Conservation (phyloP, 1,140 invertebrate species). For the Cyphomyrmex costatus region DNA sequence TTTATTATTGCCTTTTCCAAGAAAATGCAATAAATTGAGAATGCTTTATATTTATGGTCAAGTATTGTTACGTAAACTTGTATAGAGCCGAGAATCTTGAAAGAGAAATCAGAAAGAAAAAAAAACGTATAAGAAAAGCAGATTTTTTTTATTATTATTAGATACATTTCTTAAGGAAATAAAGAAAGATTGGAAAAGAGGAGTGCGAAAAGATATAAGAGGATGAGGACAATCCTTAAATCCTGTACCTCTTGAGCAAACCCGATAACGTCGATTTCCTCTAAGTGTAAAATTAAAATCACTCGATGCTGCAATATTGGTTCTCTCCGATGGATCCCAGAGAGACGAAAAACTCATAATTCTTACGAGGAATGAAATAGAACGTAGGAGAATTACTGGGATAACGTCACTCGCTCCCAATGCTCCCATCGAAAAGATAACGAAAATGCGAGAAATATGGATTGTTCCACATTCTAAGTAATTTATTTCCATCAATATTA, state of each 20-base stretch:
- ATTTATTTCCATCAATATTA: slow-evolving; percentile 49
- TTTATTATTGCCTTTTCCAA: no score
- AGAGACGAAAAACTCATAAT: slow-evolving; percentile 64
- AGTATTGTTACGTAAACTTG: slow-evolving; percentile 18
- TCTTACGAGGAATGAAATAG: slow-evolving; percentile 30
- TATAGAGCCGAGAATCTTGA: background rate
- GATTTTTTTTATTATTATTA: slow-evolving; percentile 11
- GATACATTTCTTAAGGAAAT: background rate
- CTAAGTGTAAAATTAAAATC: slow-evolving; percentile 74
- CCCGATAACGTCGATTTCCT: slow-evolving; percentile 67
- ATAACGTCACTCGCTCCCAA: background rate
- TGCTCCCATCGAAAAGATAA: background rate
- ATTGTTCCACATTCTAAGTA: slow-evolving; percentile 42
- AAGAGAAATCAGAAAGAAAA: background rate
- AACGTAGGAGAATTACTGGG: slow-evolving; percentile 43
- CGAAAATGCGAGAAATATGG: background rate
- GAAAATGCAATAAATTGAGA: no score
- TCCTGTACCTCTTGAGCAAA: slow-evolving; percentile 61
- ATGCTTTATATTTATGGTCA: no score
- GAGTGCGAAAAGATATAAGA: slow-evolving; percentile 28
- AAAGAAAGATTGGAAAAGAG: background rate
- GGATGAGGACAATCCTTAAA: slow-evolving; percentile 31
- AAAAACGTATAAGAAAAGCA: background rate
- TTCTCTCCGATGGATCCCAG: slow-evolving; percentile 41
- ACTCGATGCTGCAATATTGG: slow-evolving; percentile 66